Base-by-base conservation (phyloP, 2,888 invertebrate species). In the Ariolimax columbianus region DNA sequence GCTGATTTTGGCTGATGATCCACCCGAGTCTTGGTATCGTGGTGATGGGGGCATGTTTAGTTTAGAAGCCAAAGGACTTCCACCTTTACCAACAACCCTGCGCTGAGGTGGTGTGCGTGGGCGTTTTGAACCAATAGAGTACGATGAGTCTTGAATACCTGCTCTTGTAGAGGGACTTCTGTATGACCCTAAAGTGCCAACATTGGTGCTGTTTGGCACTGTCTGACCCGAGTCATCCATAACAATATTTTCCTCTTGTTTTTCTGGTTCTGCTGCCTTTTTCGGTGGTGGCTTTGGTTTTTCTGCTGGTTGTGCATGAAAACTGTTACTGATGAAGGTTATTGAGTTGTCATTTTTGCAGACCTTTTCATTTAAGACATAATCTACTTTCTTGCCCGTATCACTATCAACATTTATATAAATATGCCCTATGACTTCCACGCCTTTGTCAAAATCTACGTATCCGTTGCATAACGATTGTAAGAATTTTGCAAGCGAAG, bases 301-400 rank as follows among this genome's bases (percentile, higher is more conserved):
- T 33, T 83, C 80, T 55, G 85, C 86, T 77, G 87, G 87, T 73
- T 85, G 86, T 38, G 88, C 88, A 86, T 87, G 88, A 75, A 88
- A 88, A 73, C 88, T 88, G 72, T 88, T 88, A 77, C 88, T 88
- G 38, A 88, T 87, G 79, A 88, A 88, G 43, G 88, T 88, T 63
- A 87, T 84, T 19, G 88, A 88, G 72, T 88, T 86, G 79, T 88
- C 88, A 85, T 83, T 88, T 83, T 88, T 88, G 70, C 88, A 88
- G 14, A 88, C 88, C 78, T 87, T 88, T 75, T 88, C 88, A 87
- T 88, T 88, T 72, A 88, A 83, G 55, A 88, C 86, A 78, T 88
- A 88, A 68, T 88, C 86, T 33, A 88, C 77, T 83, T 88, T 88
- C 51, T 83, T 85, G 40, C 85, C 85, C 19, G 82, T 63, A 85